Percentiles rank a stretch among this genome's conserved stretches.
phyloP scores from a whole-genome alignment of 2,113 vertebrate species.

The Periophthalmus modestus region DNA sequence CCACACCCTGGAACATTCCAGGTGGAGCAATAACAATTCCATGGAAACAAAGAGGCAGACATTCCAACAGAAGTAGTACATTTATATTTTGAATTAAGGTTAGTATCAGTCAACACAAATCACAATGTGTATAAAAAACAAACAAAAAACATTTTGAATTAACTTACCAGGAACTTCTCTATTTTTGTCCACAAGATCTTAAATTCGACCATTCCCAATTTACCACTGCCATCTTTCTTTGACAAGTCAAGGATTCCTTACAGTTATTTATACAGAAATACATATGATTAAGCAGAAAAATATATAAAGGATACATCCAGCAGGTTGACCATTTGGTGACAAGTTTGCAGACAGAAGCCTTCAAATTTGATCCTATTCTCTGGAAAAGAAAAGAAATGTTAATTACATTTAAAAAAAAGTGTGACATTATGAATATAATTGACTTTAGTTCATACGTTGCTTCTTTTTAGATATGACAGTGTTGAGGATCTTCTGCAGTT shows the following conservation, averaged over 20 bases:
- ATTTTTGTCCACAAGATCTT: slow-evolving; percentile 89
- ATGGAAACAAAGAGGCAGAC: too few species aligned
- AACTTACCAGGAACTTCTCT: slow-evolving; percentile 82
- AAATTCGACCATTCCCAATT: slow-evolving; percentile 86
- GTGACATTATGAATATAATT: not conserved
- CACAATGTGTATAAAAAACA: too few species aligned
- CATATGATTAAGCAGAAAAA: not conserved
- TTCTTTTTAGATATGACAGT: slow-evolving; percentile 44
- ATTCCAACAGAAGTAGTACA: too few species aligned
- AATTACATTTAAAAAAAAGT: not conserved
- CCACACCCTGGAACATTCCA: too few species aligned
- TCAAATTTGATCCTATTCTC: slow-evolving; percentile 62
- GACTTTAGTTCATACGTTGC: slow-evolving; percentile 41
- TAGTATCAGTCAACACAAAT: too few species aligned
- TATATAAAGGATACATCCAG: slow-evolving; percentile 74
- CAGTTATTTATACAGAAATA: not conserved
- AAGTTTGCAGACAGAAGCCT: slow-evolving; percentile 68
- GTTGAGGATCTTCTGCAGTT: slow-evolving; percentile 71
- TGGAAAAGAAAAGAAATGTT: slow-evolving; percentile 19
- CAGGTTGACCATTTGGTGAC: slow-evolving; percentile 74
- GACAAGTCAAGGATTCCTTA: not conserved
- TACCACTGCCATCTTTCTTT: slow-evolving; percentile 85
- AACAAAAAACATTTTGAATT: too few species aligned
- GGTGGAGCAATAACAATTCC: too few species aligned
- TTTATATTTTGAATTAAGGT: too few species aligned